phyloP scores from a whole-genome alignment of 1,140 invertebrate genomes.

The Drosophila azteca region DNA sequence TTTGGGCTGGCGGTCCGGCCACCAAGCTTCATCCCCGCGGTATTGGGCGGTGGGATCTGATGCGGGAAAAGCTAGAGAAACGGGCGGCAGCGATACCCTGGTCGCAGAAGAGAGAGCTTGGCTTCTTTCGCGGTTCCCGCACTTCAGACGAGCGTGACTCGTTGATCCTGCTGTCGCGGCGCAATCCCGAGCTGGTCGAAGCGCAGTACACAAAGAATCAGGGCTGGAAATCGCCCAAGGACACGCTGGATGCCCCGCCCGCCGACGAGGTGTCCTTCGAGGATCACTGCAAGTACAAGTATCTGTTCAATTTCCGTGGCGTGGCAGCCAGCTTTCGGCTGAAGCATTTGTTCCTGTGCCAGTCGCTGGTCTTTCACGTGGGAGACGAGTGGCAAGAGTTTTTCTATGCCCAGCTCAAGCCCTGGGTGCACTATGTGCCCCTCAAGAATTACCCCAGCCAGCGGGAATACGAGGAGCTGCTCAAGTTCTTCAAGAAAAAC shows the following conservation, averaged over 20 bases:
- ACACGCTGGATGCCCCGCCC: conserved; percentile 92
- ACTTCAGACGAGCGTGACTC: conserved; percentile 96
- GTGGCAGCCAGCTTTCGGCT: conserved; percentile 98
- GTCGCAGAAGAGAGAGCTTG: conserved; percentile 90
- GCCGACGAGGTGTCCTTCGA: conserved; percentile 95
- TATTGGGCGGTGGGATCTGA: conserved; percentile 95
- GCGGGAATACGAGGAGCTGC: conserved; percentile 88
- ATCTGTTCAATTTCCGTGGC: conserved; percentile 97
- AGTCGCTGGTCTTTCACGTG: conserved; percentile 97
- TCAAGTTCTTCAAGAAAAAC: conserved; percentile 91
- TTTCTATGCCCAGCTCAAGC: conserved; percentile 95
- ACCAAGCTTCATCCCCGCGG: conserved; percentile 96
- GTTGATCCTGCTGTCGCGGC: conserved; percentile 93
- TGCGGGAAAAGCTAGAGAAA: conserved; percentile 89
- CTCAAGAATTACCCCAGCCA: conserved; percentile 89
- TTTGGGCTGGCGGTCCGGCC: conserved; percentile 98
- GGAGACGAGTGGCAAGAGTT: conserved; percentile 98
- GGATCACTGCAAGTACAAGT: conserved; percentile 96
- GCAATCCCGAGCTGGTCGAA: conserved; percentile 91
- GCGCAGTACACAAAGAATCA: conserved; percentile 99
- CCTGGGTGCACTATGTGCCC: conserved; percentile 98
- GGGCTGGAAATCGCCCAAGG: conserved; percentile 97
- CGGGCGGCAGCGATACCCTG: conserved; percentile 89
- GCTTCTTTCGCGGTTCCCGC: conserved; percentile 96
- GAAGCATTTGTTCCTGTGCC: conserved; percentile 97